These are phyloP conservation scores for Contarinia nasturtii DNA, from an alignment of 1,140 invertebrate genomes.

Conservation along the genomic window DNA sequence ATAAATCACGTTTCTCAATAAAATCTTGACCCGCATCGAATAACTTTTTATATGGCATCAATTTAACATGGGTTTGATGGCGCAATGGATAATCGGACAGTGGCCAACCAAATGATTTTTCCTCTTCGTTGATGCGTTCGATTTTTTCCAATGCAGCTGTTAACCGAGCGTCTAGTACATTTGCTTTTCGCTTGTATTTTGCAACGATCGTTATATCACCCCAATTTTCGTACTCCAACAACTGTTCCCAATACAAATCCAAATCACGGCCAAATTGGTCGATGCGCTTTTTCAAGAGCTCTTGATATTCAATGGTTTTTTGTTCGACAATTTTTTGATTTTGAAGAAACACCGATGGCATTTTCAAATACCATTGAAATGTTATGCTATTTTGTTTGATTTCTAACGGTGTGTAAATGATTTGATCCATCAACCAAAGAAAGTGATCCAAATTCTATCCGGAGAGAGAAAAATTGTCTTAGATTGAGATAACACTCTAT, in stretches of 20 bases:
- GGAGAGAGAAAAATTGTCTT: too few species aligned
- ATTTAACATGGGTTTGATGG: constrained; percentile 48
- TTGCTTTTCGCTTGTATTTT: constrained; percentile 68
- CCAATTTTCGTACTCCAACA: constrained; percentile 73
- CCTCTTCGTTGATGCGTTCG: constrained; percentile 82
- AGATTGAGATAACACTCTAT: too few species aligned
- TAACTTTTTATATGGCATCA: constrained; percentile 70
- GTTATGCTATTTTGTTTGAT: constrained; percentile 71
- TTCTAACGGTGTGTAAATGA: constrained; percentile 55
- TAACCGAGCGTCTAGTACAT: constrained; percentile 45
- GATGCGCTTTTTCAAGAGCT: constrained; percentile 38
- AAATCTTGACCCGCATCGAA: constrained; percentile 80
- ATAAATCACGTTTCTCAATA: constrained; percentile 57
- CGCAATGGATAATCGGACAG: constrained; percentile 73
- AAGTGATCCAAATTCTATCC: constrained; percentile 19
- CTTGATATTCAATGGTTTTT: constrained; percentile 77
- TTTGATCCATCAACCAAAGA: constrained; percentile 49
- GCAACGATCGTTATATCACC: constrained; percentile 73
- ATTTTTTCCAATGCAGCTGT: constrained; percentile 56
- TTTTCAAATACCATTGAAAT: constrained; percentile 68
- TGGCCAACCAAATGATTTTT: constrained; percentile 77
- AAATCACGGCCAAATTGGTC: constrained; percentile 39
- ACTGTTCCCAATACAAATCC: constrained; percentile 55
- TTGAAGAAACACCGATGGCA: constrained; percentile 64
- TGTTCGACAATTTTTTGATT: constrained; percentile 56